Percentiles rank a stretch among this genome's conserved stretches.
Conservation (phyloP, 2,797 vertebrate genomes). For the Danionella dracula region DNA sequence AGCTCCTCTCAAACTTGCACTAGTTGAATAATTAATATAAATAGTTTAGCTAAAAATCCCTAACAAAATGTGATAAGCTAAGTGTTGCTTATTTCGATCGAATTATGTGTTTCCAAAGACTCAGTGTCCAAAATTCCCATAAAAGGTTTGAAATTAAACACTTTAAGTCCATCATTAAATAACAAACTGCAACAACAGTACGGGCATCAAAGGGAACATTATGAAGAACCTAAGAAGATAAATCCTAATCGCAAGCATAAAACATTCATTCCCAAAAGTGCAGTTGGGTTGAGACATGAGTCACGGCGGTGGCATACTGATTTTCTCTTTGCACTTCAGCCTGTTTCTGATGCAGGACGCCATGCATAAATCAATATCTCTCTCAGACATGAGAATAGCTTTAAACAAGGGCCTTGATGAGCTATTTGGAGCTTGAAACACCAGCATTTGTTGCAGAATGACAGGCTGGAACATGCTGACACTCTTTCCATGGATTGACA, state of each 20-base stretch:
- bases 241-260: background rate
- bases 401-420: slow-evolving; percentile 14
- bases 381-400: slow-evolving; percentile 9
- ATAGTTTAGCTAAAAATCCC: too few relatives aligned
- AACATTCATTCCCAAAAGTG: slow-evolving; percentile 9
- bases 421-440: background rate
- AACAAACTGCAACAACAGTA: slow-evolving; percentile 4
- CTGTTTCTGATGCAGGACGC: background rate
- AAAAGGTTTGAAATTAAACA: too few relatives aligned
- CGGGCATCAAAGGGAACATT: background rate
- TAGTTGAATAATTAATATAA: too few relatives aligned
- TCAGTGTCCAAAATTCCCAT: too few relatives aligned
- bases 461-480: background rate
- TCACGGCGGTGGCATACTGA: background rate
- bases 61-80: too few relatives aligned
- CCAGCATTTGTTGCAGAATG: background rate
- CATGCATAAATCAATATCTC: slow-evolving; percentile 24
- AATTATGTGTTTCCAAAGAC: background rate
- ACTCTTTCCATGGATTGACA: background rate
- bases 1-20: too few relatives aligned
- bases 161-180: background rate
- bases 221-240: background rate
- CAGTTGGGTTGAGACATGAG: background rate
- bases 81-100: too few relatives aligned
- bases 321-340: background rate